Evolutionary conservation across 2,113 vertebrate species (phyloP).

Genomic region (Oplegnathus fasciatus): DNA sequence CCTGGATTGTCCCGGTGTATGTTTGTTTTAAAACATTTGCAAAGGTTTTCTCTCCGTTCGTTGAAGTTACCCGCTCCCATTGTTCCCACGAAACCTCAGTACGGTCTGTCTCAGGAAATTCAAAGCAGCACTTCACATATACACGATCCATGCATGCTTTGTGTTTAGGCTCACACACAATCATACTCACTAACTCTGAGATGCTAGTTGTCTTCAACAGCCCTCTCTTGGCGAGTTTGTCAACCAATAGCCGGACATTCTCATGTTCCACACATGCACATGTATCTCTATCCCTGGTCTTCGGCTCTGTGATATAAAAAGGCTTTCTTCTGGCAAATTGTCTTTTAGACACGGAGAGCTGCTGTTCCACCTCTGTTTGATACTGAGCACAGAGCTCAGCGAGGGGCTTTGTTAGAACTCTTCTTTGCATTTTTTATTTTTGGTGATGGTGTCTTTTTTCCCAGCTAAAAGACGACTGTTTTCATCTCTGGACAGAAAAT

Average conservation of each 20-base stretch:
- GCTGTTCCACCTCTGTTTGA: not conserved
- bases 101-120: not conserved
- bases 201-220: not conserved
- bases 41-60: no score
- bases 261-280: not conserved
- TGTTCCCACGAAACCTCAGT: not conserved
- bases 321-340: not conserved
- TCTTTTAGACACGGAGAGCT: not conserved
- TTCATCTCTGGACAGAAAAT: no score
- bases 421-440: constrained; percentile 4
- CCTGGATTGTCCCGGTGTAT: no score
- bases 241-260: not conserved
- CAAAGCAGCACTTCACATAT: not conserved
- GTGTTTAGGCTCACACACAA: not conserved
- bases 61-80: no score
- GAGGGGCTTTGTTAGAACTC: constrained; percentile 1
- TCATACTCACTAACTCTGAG: not conserved
- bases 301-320: not conserved
- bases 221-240: not conserved
- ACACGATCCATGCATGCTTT: not conserved
- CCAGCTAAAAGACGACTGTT: not conserved
- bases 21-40: no score
- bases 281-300: not conserved
- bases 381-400: not conserved
- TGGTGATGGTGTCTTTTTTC: not conserved